Conservation (phyloP, 2,113 vertebrate genomes). For the Piaya cayana region DNA sequence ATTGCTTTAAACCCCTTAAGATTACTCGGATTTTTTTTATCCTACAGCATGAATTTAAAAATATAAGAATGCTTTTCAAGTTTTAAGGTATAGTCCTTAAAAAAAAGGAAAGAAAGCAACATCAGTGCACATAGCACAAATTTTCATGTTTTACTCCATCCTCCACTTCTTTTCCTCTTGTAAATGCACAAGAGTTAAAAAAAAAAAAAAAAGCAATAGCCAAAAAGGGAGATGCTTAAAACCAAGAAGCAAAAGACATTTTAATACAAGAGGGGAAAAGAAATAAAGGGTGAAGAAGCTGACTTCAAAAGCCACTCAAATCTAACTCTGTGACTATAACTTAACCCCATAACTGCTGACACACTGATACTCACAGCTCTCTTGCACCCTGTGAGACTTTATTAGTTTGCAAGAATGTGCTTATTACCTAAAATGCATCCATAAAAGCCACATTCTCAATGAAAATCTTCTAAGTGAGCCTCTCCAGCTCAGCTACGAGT, state of each 20-base stretch:
- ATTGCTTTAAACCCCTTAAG: neutral
- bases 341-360: neutral
- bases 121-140: neutral
- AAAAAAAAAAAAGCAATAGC: neutral
- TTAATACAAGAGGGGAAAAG: too few species aligned
- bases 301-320: neutral
- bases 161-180: neutral
- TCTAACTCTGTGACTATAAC: neutral
- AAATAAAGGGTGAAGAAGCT: neutral
- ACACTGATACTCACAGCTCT: neutral
- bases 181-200: fast-evolving
- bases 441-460: neutral
- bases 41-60: neutral
- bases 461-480: neutral
- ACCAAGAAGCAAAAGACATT: neutral
- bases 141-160: neutral
- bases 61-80: neutral
- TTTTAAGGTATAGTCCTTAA: neutral
- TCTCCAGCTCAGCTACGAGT: neutral
- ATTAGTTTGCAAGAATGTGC: neutral
- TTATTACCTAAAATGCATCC: neutral
- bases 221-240: neutral
- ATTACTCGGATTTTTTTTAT: neutral
- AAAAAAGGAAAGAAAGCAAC: neutral
- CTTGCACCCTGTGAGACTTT: neutral